A percentile compares a stretch with the other conserved stretches of the same genome.
phyloP scores from a whole-genome alignment of 2,797 vertebrate genomes.

The Pseudotriccus pelzelni region DNA sequence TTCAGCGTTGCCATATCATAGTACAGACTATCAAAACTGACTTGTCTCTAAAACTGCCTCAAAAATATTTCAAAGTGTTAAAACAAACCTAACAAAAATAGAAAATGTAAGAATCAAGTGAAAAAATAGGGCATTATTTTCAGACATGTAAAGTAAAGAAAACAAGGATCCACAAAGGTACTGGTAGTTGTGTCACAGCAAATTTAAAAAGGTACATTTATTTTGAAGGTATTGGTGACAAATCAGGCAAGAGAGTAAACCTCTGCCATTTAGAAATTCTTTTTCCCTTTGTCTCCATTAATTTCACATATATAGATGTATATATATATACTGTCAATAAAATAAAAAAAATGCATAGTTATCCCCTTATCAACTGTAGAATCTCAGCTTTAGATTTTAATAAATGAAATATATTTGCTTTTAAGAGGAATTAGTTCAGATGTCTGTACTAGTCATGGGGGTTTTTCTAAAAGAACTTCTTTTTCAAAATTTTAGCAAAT shows the following conservation, averaged over 20 bases:
- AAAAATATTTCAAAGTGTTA: background rate
- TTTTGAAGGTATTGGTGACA: background rate
- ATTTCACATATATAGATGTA: background rate
- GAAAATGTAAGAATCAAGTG: background rate
- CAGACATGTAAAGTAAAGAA: background rate
- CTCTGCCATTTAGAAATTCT: background rate
- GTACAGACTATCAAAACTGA: background rate
- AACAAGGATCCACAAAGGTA: background rate
- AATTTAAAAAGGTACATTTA: background rate
- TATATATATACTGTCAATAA: background rate
- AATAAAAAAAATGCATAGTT: background rate
- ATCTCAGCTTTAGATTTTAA: background rate
- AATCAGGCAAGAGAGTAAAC: background rate
- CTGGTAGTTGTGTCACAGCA: background rate
- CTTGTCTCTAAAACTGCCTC: background rate
- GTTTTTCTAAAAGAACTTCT: background rate
- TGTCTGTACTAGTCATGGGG: background rate
- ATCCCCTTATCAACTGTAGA: background rate
- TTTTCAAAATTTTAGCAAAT: background rate
- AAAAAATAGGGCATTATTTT: background rate
- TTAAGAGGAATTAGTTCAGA: background rate
- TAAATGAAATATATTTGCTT: background rate
- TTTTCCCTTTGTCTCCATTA: background rate
- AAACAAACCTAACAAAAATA: background rate
- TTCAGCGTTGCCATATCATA: background rate